phyloP scores from a whole-genome alignment of 2,888 invertebrate genomes.

The Arctia plantaginis region DNA sequence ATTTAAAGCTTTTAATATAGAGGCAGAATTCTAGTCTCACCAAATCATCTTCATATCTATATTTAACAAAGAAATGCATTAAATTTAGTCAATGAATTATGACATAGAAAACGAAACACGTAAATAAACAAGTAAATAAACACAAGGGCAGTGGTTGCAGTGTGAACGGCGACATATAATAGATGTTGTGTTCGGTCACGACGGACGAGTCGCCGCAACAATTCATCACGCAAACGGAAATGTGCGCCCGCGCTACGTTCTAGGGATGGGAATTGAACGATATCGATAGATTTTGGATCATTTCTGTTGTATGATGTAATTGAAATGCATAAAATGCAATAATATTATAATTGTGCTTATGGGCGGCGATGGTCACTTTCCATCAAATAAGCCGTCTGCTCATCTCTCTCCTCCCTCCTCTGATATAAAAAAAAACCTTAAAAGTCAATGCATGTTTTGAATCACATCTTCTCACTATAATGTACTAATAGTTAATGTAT shows the following conservation, averaged over 20 bases:
- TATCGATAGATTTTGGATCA: constrained; percentile 16
- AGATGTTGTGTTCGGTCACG: constrained; percentile 43
- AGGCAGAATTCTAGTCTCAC: neutral
- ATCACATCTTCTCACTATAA: no score
- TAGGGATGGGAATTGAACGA: constrained; percentile 28
- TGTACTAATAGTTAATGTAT: no score
- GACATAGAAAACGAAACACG: neutral
- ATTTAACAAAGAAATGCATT: neutral
- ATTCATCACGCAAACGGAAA: constrained; percentile 57
- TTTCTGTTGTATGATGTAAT: neutral
- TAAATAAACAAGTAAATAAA: constrained; percentile 8
- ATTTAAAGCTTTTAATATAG: neutral
- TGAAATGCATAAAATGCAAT: no score
- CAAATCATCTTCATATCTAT: neutral
- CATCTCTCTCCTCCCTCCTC: no score
- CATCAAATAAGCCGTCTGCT: no score
- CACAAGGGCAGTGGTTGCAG: constrained; percentile 23
- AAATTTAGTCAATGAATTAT: neutral
- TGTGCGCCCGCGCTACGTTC: constrained; percentile 45
- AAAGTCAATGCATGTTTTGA: neutral
- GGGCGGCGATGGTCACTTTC: no score
- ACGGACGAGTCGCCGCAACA: constrained; percentile 48
- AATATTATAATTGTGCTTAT: no score
- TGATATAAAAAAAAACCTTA: no score
- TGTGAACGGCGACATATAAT: constrained; percentile 29